Evolutionary conservation across 2,888 invertebrate species (phyloP).

Genomic region (Caradrina clavipalpis): DNA sequence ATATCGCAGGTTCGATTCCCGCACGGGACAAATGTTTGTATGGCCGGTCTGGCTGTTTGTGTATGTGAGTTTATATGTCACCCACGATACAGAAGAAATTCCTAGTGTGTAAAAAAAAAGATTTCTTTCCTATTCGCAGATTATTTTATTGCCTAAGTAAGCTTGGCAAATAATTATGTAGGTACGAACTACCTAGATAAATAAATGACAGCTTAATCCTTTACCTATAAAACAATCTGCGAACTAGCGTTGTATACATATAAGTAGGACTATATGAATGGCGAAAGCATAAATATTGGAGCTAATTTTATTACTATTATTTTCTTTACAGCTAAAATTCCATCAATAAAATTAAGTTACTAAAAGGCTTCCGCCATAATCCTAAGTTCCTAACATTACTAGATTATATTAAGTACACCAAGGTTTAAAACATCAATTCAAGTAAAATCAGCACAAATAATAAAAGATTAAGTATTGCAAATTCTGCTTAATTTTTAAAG

Average conservation of each 20-base stretch:
- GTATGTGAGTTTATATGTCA: no score
- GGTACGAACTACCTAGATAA: no score
- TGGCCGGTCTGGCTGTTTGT: no score
- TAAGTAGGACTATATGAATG: neutral
- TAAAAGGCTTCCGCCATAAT: neutral
- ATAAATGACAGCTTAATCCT: neutral
- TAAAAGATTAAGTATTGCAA: neutral
- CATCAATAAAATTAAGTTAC: neutral
- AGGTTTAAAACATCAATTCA: neutral
- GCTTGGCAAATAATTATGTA: no score
- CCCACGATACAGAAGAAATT: no score
- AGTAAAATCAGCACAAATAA: neutral
- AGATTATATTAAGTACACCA: slow-evolving; percentile 1
- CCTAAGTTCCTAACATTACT: neutral
- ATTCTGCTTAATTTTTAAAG: no score
- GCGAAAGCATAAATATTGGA: slow-evolving; percentile 1
- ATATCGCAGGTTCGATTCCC: no score
- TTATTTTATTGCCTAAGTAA: slow-evolving; percentile 10
- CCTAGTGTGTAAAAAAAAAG: no score
- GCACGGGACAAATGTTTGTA: no score
- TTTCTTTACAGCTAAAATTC: neutral
- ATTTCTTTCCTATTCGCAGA: no score
- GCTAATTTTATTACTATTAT: neutral
- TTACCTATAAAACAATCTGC: neutral
- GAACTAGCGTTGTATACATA: neutral